Conservation (phyloP, 2,113 vertebrate species). For the Prietella phreatophila region DNA sequence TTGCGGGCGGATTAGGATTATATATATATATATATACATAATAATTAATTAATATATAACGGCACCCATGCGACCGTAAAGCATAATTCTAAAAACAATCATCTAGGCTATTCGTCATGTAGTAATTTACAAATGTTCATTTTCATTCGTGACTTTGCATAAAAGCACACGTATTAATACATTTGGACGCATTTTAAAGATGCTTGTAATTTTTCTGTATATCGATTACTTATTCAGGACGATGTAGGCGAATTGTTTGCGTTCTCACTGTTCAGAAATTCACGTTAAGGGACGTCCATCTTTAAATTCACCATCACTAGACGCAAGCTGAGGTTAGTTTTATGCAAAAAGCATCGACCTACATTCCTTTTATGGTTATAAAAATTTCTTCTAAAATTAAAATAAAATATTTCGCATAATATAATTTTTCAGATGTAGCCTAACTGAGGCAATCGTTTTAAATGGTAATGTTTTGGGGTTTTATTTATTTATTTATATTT, state of each 20-base stretch:
- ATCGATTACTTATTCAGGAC: background rate
- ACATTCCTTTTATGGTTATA: background rate
- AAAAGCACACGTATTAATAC: background rate
- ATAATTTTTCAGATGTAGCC: background rate
- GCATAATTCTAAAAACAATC: background rate
- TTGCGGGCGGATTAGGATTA: background rate
- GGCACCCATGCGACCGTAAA: background rate
- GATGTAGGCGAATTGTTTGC: background rate
- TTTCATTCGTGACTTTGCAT: background rate
- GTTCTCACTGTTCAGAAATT: slow-evolving; percentile 18
- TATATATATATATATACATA: background rate
- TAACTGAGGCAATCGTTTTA: background rate
- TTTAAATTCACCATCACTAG: slow-evolving; percentile 1
- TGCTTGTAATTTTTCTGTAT: background rate
- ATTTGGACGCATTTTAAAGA: background rate
- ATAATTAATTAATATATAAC: no score
- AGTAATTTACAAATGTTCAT: background rate
- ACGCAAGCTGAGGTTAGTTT: background rate
- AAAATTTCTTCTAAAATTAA: background rate
- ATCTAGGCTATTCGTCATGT: background rate
- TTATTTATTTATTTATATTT: no score
- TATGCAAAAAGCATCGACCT: no score
- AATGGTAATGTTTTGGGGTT: background rate
- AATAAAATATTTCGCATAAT: no score
- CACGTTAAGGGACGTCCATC: background rate